phyloP scores from a whole-genome alignment of 2,797 vertebrate species.

The Phrynocephalus guinanensis region DNA sequence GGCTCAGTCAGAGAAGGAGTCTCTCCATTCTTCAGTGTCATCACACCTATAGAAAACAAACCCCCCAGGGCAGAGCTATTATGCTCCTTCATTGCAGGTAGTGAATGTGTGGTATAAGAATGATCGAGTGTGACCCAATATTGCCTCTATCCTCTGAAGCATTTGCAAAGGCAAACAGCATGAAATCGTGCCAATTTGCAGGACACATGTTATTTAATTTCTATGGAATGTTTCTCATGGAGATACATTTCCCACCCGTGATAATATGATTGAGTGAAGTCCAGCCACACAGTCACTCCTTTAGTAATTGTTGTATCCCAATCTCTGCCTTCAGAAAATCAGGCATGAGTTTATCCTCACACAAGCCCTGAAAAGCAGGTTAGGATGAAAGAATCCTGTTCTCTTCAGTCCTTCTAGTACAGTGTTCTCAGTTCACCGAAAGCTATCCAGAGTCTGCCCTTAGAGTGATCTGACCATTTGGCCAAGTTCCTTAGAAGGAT shows the following conservation, averaged over 20 bases:
- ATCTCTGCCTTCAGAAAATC: not conserved
- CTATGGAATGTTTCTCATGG: too few relatives aligned
- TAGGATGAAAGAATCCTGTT: not conserved
- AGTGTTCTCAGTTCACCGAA: not conserved
- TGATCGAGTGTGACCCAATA: too few relatives aligned
- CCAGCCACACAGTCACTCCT: not conserved
- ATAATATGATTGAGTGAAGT: not conserved
- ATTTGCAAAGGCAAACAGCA: not conserved
- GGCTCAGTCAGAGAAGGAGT: too few relatives aligned
- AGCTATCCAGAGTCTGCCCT: not conserved
- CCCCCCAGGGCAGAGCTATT: too few relatives aligned
- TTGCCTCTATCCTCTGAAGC: too few relatives aligned
- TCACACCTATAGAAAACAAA: too few relatives aligned
- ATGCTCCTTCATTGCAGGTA: too few relatives aligned
- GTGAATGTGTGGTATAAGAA: too few relatives aligned
- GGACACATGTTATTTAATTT: too few relatives aligned
- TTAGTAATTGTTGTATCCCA: not conserved
- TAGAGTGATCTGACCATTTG: slow-evolving; percentile 22
- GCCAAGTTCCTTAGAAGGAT: slow-evolving; percentile 16
- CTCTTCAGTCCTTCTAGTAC: not conserved
- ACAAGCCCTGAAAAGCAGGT: too few relatives aligned
- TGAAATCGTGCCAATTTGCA: not conserved
- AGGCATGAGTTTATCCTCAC: not conserved
- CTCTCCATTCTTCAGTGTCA: too few relatives aligned
- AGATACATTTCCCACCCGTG: not conserved